phyloP scores from a whole-genome alignment of 2,113 vertebrate genomes.

The Petroica traversi region DNA sequence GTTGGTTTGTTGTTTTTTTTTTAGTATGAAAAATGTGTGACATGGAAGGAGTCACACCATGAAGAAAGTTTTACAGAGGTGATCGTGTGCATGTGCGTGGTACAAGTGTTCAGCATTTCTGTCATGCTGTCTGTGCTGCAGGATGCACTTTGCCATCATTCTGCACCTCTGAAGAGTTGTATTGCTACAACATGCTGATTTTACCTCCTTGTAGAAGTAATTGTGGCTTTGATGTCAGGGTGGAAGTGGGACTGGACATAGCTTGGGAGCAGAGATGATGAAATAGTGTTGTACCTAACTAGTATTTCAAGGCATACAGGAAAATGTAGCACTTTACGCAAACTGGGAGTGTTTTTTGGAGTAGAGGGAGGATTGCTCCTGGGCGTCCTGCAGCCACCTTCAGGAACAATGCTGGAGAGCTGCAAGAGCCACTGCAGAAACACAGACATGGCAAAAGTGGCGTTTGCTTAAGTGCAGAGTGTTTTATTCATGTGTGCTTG shows the following conservation, averaged over 20 bases:
- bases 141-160: fast-evolving
- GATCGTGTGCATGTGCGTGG: fast-evolving
- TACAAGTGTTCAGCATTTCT: background rate
- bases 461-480: constrained; percentile 6
- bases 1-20: background rate
- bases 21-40: background rate
- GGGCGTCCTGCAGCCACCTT: background rate
- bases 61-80: background rate
- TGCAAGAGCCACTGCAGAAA: background rate
- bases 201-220: background rate
- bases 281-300: background rate
- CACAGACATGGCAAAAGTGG: background rate
- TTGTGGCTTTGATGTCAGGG: background rate
- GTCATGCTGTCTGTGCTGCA: background rate
- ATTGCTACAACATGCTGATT: background rate
- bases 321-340: background rate
- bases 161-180: background rate
- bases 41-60: background rate
- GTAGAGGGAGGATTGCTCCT: background rate
- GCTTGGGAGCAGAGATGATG: background rate
- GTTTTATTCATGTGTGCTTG: constrained; percentile 62
- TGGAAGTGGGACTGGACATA: background rate
- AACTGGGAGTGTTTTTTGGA: background rate
- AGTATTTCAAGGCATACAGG: background rate
- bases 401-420: background rate